Base-by-base conservation (phyloP, 2,797 vertebrate genomes). In the Pseudotriccus pelzelni region DNA sequence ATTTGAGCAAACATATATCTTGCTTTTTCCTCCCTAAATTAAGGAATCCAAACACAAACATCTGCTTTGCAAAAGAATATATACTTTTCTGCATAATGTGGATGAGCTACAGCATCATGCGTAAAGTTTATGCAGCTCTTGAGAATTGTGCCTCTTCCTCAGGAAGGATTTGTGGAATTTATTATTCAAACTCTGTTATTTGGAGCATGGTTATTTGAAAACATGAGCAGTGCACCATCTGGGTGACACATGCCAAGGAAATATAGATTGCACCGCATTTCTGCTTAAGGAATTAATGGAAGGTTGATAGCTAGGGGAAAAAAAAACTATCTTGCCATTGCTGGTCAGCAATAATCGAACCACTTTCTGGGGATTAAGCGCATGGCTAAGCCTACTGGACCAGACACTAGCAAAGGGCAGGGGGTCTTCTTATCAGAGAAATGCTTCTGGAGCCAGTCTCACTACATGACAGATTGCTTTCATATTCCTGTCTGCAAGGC, bases 331-430 rank as follows among this genome's bases (percentile, higher is more conserved):
- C 98, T 99, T 98, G 98, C 98, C 98, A 99, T 99, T 99, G 99
- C 99, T 99, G 99, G 99, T 99, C 99, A 99, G 99, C 99, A 99
- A 99, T 99, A 99, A 99, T 99, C 99, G 99, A 99, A 99, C 98
- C 99, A 99, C 99, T 99, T 99, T 99, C 99, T 99, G 98, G 98
- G 99, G 99, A 99, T 99, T 99, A 99, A 99, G 99, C 99, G 99
- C 97, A 98, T 99, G 99, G 99, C 98, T 99, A 99, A 99, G 99
- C 98, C 99, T 99, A 99, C 98, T 99, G 99, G 99, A 99, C 99
- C 99, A 99, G 98, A 98, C 98, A 98, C 98, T 98, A 98, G 98
- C 98, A 97, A 98, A 98, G 98, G 98, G 98, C 98, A 98, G 99
- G 98, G 98, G 98, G 98, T 98, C 97, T 98, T 98, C 99, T 99